Percentiles rank a stretch among this genome's conserved stretches.
phyloP scores from a whole-genome alignment of 2,888 invertebrate species.

The Amphipoea oculea region DNA sequence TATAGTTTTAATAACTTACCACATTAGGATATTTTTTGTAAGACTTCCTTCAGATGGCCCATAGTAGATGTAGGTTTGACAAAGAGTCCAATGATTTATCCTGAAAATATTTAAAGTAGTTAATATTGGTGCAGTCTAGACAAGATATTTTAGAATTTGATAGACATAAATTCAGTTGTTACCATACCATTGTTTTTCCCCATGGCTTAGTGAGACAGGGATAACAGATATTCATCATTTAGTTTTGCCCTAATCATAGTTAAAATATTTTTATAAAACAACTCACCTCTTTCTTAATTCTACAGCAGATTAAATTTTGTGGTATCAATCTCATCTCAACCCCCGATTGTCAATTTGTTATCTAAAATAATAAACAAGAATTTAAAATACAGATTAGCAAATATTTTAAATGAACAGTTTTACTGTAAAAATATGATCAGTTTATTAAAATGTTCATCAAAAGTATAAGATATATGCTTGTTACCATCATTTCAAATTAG shows the following conservation, averaged over 20 bases:
- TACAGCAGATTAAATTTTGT: not conserved
- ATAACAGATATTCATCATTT: constrained; percentile 82
- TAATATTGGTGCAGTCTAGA: not conserved
- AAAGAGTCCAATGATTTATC: not conserved
- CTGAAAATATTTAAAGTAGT: constrained; percentile 21
- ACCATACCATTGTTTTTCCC: constrained; percentile 82
- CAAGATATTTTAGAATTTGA: not conserved
- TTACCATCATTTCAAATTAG: constrained; percentile 68
- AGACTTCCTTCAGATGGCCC: too few relatives aligned
- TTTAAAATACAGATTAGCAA: not conserved
- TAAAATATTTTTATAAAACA: not conserved
- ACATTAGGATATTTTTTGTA: not conserved
- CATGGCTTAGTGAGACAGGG: constrained; percentile 83
- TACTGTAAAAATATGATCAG: constrained; percentile 60
- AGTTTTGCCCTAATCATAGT: not conserved
- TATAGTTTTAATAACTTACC: constrained; percentile 18
- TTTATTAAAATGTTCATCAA: constrained; percentile 66
- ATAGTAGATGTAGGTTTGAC: not conserved
- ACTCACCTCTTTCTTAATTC: constrained; percentile 23
- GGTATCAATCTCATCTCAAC: not conserved
- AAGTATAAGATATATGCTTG: constrained; percentile 80
- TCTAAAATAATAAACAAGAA: constrained; percentile 17
- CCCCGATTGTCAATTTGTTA: not conserved
- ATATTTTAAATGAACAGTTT: not conserved
- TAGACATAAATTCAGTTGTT: constrained; percentile 70